Percentiles rank a stretch among this genome's conserved stretches.
phyloP scores from a whole-genome alignment of 2,888 invertebrate genomes.

The Seladonia tumulorum region DNA sequence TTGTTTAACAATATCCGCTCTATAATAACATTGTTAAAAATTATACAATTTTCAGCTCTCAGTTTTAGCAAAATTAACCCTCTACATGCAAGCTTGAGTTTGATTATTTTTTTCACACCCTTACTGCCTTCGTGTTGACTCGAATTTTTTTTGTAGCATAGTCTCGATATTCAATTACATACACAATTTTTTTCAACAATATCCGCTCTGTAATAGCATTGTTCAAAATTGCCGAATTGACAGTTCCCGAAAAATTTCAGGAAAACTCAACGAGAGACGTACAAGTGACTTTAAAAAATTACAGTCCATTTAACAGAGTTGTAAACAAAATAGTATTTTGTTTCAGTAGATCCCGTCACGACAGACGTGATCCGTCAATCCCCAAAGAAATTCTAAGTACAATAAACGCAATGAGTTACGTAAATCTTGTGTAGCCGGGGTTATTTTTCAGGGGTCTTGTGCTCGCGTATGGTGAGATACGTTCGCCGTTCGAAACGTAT shows the following conservation, averaged over 20 bases:
- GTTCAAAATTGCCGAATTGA: background rate
- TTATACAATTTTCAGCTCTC: too few species aligned
- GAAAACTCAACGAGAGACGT: background rate
- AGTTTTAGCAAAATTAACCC: too few species aligned
- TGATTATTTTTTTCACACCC: too few species aligned
- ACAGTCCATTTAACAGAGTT: background rate
- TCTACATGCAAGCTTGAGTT: too few species aligned
- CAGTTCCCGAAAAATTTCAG: background rate
- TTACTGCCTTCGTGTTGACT: too few species aligned
- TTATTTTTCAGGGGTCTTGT: slow-evolving; percentile 12
- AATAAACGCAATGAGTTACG: slow-evolving; percentile 4
- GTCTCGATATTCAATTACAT: background rate
- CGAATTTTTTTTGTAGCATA: background rate
- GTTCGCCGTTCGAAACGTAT: slow-evolving; percentile 5
- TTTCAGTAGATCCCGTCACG: too few species aligned
- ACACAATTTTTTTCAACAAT: background rate
- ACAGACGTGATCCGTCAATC: background rate
- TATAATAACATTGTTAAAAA: too few species aligned
- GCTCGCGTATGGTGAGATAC: background rate
- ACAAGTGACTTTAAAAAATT: background rate
- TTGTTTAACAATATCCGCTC: too few species aligned
- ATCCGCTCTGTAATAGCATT: background rate
- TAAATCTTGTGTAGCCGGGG: background rate
- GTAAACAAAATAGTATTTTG: background rate
- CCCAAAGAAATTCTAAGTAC: background rate